Conservation (phyloP, 2,797 vertebrate species). For the Spinus olivaceus region DNA sequence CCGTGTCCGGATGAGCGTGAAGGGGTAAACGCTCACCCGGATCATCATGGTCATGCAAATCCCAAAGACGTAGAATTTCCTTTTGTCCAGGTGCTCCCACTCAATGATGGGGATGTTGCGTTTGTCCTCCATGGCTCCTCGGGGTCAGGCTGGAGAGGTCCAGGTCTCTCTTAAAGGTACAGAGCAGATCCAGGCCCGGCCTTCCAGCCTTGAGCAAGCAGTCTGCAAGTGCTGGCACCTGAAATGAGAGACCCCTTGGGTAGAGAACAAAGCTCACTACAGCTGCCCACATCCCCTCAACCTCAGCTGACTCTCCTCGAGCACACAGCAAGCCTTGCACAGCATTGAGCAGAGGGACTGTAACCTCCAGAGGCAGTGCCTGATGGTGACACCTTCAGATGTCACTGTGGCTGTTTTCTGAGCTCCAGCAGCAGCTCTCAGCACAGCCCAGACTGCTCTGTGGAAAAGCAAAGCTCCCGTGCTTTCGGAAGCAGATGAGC, state of each 20-base stretch:
- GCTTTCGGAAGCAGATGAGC: neutral
- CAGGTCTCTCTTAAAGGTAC: neutral
- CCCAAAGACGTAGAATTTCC: slow-evolving; percentile 94
- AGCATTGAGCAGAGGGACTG: neutral
- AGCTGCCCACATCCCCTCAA: neutral
- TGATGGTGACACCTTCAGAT: neutral
- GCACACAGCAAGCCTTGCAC: neutral
- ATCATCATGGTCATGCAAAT: slow-evolving; percentile 97
- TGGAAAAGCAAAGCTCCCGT: neutral
- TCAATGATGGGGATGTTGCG: slow-evolving; percentile 98
- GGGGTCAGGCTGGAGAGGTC: neutral
- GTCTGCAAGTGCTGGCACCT: neutral
- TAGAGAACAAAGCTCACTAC: neutral
- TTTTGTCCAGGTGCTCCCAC: slow-evolving; percentile 98
- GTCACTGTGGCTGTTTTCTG: accelerated
- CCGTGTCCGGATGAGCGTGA: slow-evolving; percentile 92
- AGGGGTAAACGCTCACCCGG: slow-evolving; percentile 92
- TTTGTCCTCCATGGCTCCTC: slow-evolving; percentile 75
- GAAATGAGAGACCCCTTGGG: neutral
- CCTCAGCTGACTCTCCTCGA: neutral
- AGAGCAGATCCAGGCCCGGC: neutral
- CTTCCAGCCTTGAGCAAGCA: neutral
- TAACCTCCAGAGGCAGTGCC: neutral
- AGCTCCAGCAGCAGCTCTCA: neutral
- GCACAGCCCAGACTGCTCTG: neutral